Conservation (phyloP, 2,888 invertebrate species). For the Aporophyla nigra region DNA sequence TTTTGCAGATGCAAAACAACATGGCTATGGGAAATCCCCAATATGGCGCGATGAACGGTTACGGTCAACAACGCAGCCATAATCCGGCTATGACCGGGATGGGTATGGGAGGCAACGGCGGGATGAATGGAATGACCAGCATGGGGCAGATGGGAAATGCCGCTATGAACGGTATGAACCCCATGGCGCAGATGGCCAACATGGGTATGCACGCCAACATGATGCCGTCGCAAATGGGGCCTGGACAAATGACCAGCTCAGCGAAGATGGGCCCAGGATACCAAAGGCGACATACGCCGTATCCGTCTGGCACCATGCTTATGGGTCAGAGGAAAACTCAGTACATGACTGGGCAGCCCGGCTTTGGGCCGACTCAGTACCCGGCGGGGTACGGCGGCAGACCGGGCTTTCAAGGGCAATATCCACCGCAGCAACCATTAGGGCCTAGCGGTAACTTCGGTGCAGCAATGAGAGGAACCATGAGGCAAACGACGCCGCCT, state of each 20-base stretch:
- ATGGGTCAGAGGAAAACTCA: conserved; percentile 95
- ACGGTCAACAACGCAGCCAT: conserved; percentile 91
- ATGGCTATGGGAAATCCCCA: conserved; percentile 92
- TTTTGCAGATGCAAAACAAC: conserved; percentile 92
- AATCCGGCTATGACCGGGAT: conserved; percentile 90
- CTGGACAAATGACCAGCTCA: conserved; percentile 92
- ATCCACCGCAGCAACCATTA: conserved; percentile 92
- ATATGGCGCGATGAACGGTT: conserved; percentile 91
- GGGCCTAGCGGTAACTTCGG: conserved; percentile 91
- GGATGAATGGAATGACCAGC: conserved; percentile 91
- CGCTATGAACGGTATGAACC: conserved; percentile 94
- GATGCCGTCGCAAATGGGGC: conserved; percentile 93
- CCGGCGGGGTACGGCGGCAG: conserved; percentile 88
- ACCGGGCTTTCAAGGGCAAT: conserved; percentile 92
- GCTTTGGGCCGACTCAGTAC: conserved; percentile 90
- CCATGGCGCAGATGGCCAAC: conserved; percentile 94
- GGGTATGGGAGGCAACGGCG: conserved; percentile 90
- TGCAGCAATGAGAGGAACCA: conserved; percentile 88
- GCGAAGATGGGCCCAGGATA: conserved; percentile 93
- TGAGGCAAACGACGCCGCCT: conserved; percentile 93
- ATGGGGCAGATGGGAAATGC: conserved; percentile 92
- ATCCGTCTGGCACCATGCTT: conserved; percentile 96
- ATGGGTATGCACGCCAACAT: conserved; percentile 93
- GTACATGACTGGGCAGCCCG: conserved; percentile 90
- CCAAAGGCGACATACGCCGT: conserved; percentile 95